These are phyloP conservation scores for Polydrusus tereticollis DNA, from an alignment of 2,888 invertebrate genomes.

Conservation along the genomic window DNA sequence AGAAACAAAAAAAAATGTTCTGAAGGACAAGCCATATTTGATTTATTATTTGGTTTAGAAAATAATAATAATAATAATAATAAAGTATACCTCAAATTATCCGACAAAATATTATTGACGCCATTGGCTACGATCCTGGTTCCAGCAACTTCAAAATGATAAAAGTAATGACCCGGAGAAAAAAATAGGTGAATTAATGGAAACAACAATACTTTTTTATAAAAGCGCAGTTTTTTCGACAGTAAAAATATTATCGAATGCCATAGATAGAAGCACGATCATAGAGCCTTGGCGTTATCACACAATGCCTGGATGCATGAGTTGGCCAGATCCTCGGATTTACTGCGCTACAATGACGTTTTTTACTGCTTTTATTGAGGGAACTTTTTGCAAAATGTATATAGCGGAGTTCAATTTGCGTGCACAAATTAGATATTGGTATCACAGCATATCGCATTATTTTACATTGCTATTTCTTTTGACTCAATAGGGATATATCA, in stretches of 20 bases:
- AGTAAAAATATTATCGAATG: constrained; percentile 10
- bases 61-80: too few relatives aligned
- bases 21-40: too few relatives aligned
- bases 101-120: too few relatives aligned
- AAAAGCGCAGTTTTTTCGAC: constrained; percentile 7
- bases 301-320: constrained; percentile 11
- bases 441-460: background rate
- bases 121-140: background rate
- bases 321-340: constrained; percentile 1
- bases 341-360: constrained; percentile 6
- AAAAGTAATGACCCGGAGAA: constrained; percentile 8
- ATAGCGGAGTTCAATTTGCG: constrained; percentile 1
- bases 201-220: constrained; percentile 8
- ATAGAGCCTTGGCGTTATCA: constrained; percentile 8
- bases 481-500: too few relatives aligned
- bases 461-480: background rate
- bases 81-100: too few relatives aligned
- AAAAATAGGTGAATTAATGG: background rate
- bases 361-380: constrained; percentile 5
- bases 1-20: too few relatives aligned
- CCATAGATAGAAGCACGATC: constrained; percentile 10
- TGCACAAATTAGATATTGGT: background rate
- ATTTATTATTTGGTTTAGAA: too few relatives aligned
- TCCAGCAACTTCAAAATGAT: background rate
- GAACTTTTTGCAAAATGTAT: background rate